These are phyloP conservation scores for Pseudochaenichthys georgianus DNA, from an alignment of 2,797 vertebrate species.

Conservation along the genomic window DNA sequence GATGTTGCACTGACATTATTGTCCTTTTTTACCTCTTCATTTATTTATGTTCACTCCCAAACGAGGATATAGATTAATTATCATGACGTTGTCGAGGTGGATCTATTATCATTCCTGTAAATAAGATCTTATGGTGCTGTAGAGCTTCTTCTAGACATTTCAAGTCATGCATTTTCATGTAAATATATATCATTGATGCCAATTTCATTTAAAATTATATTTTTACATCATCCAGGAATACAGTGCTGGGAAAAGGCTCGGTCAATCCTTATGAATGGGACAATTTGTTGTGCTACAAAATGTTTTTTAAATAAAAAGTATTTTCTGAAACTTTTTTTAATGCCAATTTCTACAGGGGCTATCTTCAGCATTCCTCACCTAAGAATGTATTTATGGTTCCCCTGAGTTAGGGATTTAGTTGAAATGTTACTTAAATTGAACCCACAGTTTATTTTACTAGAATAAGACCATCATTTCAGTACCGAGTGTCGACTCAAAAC, in stretches of 20 bases:
- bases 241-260: conserved; percentile 28
- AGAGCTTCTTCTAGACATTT: conserved; percentile 46
- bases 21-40: neutral
- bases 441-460: neutral
- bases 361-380: neutral
- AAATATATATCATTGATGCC: conserved; percentile 37
- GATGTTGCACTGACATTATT: conserved; percentile 64
- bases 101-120: conserved; percentile 55
- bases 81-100: conserved; percentile 31
- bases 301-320: neutral
- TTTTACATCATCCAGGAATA: conserved; percentile 34
- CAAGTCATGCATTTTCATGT: conserved; percentile 28
- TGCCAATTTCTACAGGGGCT: neutral
- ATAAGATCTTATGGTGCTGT: conserved; percentile 70
- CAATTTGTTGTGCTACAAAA: conserved; percentile 48
- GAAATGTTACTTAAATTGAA: neutral
- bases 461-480: neutral
- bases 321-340: neutral
- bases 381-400: neutral
- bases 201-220: conserved; percentile 48
- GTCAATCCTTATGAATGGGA: conserved; percentile 20
- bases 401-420: neutral
- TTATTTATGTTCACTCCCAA: conserved; percentile 6
- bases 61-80: conserved; percentile 17
- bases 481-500: neutral